Percentiles rank a stretch among this genome's conserved stretches.
These are phyloP conservation scores for Pogonognathellus flavescens DNA, from an alignment of 1,140 invertebrate genomes.

Conservation along the genomic window DNA sequence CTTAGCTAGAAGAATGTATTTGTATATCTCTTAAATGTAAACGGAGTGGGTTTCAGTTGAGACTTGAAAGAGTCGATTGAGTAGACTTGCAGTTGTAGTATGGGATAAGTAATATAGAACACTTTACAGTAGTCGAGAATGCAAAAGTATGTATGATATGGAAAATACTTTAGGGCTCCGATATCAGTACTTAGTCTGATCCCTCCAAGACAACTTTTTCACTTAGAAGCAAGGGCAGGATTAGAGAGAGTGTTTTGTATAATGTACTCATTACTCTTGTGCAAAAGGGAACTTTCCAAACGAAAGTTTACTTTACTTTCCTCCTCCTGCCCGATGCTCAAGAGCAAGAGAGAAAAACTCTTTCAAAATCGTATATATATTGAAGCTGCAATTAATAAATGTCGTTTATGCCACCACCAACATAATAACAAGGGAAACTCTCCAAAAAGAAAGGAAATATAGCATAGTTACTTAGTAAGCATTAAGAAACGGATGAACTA, in stretches of 20 bases:
- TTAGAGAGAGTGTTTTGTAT: constrained; percentile 53
- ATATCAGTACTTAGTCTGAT: constrained; percentile 18
- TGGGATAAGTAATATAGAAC: not conserved
- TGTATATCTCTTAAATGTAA: constrained; percentile 38
- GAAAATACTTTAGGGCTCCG: constrained; percentile 19
- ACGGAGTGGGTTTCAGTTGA: constrained; percentile 29
- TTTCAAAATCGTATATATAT: constrained; percentile 21
- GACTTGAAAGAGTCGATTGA: constrained; percentile 22
- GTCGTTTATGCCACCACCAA: constrained; percentile 44
- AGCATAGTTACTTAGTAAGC: not conserved
- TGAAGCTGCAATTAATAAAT: constrained; percentile 52
- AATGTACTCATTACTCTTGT: constrained; percentile 61
- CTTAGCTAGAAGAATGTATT: not conserved
- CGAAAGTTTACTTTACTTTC: constrained; percentile 26
- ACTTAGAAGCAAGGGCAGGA: constrained; percentile 45
- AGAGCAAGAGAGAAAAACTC: constrained; percentile 26
- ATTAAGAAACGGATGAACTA: constrained; percentile 7
- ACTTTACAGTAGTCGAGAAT: too few relatives aligned
- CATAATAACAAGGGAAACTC: constrained; percentile 22
- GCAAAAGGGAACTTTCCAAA: not conserved
- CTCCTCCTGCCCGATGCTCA: not conserved
- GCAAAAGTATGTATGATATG: not conserved
- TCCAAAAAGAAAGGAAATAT: constrained; percentile 21
- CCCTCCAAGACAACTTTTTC: constrained; percentile 50
- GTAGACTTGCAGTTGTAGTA: not conserved